Percentiles rank a stretch among this genome's conserved stretches.
phyloP scores from a whole-genome alignment of 2,888 invertebrate genomes.

The Cryptus armator region DNA sequence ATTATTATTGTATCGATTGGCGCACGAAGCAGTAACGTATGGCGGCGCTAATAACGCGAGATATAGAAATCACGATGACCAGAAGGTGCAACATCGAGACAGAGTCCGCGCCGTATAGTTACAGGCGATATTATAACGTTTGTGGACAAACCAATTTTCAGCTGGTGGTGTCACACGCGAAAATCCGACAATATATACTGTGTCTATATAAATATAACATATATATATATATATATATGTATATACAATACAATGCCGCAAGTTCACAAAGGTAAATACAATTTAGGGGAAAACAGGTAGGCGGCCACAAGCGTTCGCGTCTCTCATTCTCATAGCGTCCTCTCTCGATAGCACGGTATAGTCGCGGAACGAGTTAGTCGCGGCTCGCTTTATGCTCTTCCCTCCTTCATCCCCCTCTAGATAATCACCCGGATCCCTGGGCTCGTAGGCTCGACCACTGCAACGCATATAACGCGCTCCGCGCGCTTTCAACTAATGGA shows the following conservation, averaged over 20 bases:
- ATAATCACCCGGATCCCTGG: constrained; percentile 37
- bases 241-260: constrained; percentile 14
- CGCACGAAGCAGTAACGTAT: background rate
- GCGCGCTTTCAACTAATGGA: constrained; percentile 59
- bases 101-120: background rate
- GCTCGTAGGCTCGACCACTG: constrained; percentile 19
- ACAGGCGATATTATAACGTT: constrained; percentile 7
- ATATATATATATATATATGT: background rate
- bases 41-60: background rate
- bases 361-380: constrained; percentile 18
- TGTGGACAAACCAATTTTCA: constrained; percentile 28
- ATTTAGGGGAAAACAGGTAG: constrained; percentile 57
- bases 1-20: background rate
- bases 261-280: constrained; percentile 63
- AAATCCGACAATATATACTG: background rate
- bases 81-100: background rate
- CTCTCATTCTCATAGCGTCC: constrained; percentile 42
- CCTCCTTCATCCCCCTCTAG: background rate
- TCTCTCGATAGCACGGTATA: constrained; percentile 15
- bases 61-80: background rate
- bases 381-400: constrained; percentile 25
- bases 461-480: constrained; percentile 24
- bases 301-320: constrained; percentile 43
- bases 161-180: background rate
- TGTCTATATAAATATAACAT: background rate